Percentiles rank a stretch among this genome's conserved stretches.
Conservation (phyloP, 2,888 invertebrate species). For the Cryptocheilus praepositus region DNA sequence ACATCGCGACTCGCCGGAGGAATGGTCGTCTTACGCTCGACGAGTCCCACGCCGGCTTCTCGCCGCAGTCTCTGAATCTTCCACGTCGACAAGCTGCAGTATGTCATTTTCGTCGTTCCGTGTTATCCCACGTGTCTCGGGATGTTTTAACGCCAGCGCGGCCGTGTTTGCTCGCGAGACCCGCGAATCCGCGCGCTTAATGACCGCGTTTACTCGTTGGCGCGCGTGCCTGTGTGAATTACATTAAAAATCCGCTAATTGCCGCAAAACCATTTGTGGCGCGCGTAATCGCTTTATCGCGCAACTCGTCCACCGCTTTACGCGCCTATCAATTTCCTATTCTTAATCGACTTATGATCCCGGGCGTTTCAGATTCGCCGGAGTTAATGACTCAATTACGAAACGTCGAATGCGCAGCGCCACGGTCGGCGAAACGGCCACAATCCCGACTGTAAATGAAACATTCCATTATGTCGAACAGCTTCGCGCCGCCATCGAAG, state of each 20-base stretch:
- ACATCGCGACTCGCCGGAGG: background rate
- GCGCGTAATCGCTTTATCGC: too few species aligned
- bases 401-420: slow-evolving; percentile 17
- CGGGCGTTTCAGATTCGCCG: background rate
- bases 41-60: too few species aligned
- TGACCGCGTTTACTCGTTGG: too few species aligned
- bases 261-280: too few species aligned
- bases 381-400: slow-evolving; percentile 37
- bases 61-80: background rate
- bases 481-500: slow-evolving; percentile 39
- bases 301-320: too few species aligned
- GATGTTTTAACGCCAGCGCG: too few species aligned
- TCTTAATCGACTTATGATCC: too few species aligned
- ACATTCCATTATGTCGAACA: slow-evolving; percentile 45
- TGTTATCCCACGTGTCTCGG: background rate
- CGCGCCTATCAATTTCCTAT: too few species aligned
- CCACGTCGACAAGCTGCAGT: background rate
- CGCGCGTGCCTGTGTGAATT: background rate
- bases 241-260: background rate
- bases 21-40: slow-evolving; percentile 1
- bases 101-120: background rate
- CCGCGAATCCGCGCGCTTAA: too few species aligned
- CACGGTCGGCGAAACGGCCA: slow-evolving; percentile 17
- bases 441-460: slow-evolving; percentile 46
- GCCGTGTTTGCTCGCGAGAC: too few species aligned